Conservation (phyloP, 2,888 invertebrate genomes). For the Tuberolachnus salignus region DNA sequence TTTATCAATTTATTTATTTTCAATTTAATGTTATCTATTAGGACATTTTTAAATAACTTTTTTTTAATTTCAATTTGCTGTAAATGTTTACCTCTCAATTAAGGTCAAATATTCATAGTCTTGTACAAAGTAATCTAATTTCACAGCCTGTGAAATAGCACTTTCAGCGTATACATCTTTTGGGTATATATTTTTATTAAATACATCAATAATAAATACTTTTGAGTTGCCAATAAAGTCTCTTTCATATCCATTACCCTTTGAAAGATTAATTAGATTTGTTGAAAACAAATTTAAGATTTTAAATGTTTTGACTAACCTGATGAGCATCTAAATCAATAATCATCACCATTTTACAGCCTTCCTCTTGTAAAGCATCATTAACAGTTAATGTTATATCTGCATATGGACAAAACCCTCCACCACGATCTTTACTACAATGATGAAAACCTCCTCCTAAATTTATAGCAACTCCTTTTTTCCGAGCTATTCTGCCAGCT, state of each 20-base stretch:
- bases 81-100: constrained; percentile 68
- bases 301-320: constrained; percentile 63
- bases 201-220: constrained; percentile 88
- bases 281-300: neutral
- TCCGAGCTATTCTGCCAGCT: constrained; percentile 81
- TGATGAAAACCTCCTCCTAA: constrained; percentile 93
- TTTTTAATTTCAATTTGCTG: neutral
- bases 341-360: constrained; percentile 74
- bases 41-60: neutral
- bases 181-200: constrained; percentile 82
- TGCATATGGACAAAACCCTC: constrained; percentile 89
- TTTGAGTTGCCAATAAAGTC: constrained; percentile 74
- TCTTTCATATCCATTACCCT: constrained; percentile 87
- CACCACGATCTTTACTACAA: constrained; percentile 76
- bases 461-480: constrained; percentile 87
- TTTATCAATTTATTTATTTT: neutral
- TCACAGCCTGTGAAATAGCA: constrained; percentile 74
- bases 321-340: constrained; percentile 92
- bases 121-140: constrained; percentile 69
- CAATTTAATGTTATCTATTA: neutral
- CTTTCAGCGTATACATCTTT: constrained; percentile 75
- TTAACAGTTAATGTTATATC: constrained; percentile 81
- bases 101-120: constrained; percentile 74
- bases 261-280: constrained; percentile 57
- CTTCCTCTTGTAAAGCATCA: constrained; percentile 69